phyloP scores from a whole-genome alignment of 2,113 vertebrate genomes.

The Cariama cristata region DNA sequence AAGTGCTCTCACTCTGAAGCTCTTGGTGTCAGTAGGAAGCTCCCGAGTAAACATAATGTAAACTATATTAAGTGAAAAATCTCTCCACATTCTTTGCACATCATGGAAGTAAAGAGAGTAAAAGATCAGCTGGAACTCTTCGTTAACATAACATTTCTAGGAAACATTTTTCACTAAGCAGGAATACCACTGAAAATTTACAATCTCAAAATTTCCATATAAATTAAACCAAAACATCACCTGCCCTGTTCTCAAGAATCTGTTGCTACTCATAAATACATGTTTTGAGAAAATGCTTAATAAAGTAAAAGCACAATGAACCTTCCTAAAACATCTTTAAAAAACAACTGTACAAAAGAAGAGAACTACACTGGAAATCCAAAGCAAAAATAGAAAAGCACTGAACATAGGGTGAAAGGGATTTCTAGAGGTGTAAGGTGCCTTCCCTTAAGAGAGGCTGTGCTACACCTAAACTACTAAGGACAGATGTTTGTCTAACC shows the following conservation, averaged over 20 bases:
- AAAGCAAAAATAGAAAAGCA: background rate
- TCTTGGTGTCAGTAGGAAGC: background rate
- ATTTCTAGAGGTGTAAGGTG: background rate
- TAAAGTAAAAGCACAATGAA: background rate
- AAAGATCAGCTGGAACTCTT: background rate
- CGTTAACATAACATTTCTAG: background rate
- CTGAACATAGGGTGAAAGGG: background rate
- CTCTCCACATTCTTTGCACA: background rate
- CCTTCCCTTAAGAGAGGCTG: background rate
- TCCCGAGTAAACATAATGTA: background rate
- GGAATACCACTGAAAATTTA: background rate
- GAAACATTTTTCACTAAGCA: background rate
- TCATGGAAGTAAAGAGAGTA: background rate
- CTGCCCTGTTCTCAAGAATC: background rate
- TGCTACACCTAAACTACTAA: background rate
- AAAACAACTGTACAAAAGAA: background rate
- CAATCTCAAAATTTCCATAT: background rate
- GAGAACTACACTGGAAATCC: background rate
- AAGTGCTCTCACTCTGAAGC: background rate
- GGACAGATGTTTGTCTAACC: background rate
- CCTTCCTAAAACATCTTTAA: background rate
- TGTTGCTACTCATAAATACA: background rate
- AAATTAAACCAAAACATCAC: background rate
- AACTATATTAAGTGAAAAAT: background rate
- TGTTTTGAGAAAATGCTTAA: background rate